Evolutionary conservation across 2,888 invertebrate species (phyloP).

Genomic region (Neria commutata): DNA sequence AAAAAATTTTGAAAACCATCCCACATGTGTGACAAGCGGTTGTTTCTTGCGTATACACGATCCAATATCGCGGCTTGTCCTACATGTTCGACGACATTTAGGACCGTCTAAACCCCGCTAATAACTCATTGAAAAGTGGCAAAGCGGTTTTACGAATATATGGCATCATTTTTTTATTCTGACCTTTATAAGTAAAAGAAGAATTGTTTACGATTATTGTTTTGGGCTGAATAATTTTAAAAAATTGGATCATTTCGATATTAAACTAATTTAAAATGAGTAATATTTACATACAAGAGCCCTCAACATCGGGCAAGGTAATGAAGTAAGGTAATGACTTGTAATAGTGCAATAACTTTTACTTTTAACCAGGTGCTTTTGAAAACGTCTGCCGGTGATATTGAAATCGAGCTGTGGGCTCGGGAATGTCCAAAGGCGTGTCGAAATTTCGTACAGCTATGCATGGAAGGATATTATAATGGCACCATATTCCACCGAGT

Average conservation of each 20-base stretch:
- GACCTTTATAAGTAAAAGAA: too few relatives aligned
- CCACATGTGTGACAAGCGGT: too few relatives aligned
- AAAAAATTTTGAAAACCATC: too few relatives aligned
- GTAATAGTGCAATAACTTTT: neutral
- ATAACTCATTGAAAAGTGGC: too few relatives aligned
- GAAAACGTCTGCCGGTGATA: constrained; percentile 92
- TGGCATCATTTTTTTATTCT: too few relatives aligned
- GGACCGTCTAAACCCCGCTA: too few relatives aligned
- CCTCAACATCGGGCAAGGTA: constrained; percentile 94
- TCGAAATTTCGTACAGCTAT: constrained; percentile 86
- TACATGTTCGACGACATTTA: too few relatives aligned
- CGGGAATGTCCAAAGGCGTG: constrained; percentile 95
- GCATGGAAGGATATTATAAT: constrained; percentile 95
- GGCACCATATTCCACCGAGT: constrained; percentile 90
- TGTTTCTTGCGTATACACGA: too few relatives aligned
- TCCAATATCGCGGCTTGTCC: too few relatives aligned
- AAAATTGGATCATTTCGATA: neutral
- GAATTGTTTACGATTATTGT: too few relatives aligned
- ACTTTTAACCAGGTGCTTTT: constrained; percentile 74
- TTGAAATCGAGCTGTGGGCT: constrained; percentile 97
- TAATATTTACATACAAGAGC: constrained; percentile 97
- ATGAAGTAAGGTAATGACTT: constrained; percentile 27
- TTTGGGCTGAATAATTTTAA: too few relatives aligned
- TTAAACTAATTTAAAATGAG: constrained; percentile 72
- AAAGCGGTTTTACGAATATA: too few relatives aligned